Conservation (phyloP, 2,888 invertebrate species). For the Slavum lentiscoides region DNA sequence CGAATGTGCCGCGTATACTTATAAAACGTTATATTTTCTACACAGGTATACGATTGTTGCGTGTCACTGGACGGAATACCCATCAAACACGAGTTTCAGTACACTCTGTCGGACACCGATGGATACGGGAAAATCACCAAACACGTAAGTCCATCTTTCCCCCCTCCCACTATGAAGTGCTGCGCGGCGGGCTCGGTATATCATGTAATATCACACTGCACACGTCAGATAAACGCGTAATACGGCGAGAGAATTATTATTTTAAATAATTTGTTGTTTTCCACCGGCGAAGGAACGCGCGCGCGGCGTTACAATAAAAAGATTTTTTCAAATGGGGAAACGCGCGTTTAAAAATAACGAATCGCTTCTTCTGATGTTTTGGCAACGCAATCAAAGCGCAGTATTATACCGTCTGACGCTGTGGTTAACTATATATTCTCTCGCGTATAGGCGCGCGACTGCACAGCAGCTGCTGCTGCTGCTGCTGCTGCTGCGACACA, state of each 20-base stretch:
- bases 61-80: conserved; percentile 50
- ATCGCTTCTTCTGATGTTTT: conserved; percentile 44
- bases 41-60: conserved; percentile 41
- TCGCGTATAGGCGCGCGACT: conserved; percentile 21
- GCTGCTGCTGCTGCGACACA: neutral
- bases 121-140: conserved; percentile 35
- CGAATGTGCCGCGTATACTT: too few species aligned
- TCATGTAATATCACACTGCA: too few species aligned
- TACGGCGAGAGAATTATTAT: neutral
- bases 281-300: too few species aligned
- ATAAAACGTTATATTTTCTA: too few species aligned
- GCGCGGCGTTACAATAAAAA: conserved; percentile 7
- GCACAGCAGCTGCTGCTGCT: neutral
- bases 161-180: too few species aligned
- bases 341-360: conserved; percentile 51
- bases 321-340: conserved; percentile 9
- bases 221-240: neutral
- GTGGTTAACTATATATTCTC: too few species aligned
- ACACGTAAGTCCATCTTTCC: conserved; percentile 26
- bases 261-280: neutral
- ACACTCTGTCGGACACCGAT: conserved; percentile 33
- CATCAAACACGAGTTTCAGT: conserved; percentile 41
- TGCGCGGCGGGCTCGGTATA: too few species aligned
- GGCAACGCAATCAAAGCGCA: conserved; percentile 49
- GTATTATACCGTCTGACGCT: conserved; percentile 38